Conservation (phyloP, 23 tunicate genomes). For the Oikopleura vanhoeffeni region DNA sequence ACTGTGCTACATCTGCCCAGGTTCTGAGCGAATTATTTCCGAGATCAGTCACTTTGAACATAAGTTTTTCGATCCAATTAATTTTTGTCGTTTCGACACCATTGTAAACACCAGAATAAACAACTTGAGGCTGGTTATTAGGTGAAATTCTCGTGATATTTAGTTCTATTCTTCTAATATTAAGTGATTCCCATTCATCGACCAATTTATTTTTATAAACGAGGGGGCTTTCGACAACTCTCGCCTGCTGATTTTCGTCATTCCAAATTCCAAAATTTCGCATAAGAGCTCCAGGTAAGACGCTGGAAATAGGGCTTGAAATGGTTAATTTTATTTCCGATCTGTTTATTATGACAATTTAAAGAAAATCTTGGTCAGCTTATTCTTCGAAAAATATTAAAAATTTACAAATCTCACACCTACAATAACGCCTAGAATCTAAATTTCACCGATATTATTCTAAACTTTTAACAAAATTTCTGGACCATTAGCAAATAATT, state of each 20-base stretch:
- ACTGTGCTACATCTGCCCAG: neutral
- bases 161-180: neutral
- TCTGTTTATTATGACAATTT: too few species aligned
- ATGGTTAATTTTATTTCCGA: too few species aligned
- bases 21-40: neutral
- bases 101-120: neutral
- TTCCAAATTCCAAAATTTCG: neutral
- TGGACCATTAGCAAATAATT: too few species aligned
- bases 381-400: too few species aligned
- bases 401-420: too few species aligned
- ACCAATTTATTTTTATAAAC: neutral
- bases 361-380: too few species aligned
- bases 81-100: neutral
- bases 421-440: too few species aligned
- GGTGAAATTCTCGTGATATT: neutral
- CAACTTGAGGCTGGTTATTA: neutral
- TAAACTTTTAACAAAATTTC: too few species aligned
- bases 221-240: neutral
- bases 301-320: too few species aligned
- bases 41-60: neutral
- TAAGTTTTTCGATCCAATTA: neutral
- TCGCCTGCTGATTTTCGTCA: conserved; percentile 14
- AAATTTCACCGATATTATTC: too few species aligned
- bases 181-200: neutral
- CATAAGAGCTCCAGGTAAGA: neutral